A percentile compares a stretch with the other conserved stretches of the same genome.
These are phyloP conservation scores for Tholera decimalis DNA, from an alignment of 2,888 invertebrate genomes.

Conservation along the genomic window DNA sequence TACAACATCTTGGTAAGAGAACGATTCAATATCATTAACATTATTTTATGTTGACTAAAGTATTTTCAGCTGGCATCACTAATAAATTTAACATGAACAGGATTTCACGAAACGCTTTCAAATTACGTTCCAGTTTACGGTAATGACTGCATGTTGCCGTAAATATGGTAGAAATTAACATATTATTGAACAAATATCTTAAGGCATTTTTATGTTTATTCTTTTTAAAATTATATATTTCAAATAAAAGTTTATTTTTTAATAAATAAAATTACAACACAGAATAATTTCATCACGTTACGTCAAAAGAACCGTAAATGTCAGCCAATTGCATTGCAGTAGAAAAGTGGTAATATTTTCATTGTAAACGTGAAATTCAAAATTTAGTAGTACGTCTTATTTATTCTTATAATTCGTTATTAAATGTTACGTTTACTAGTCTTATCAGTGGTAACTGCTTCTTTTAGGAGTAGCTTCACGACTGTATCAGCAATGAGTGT, in stretches of 20 bases:
- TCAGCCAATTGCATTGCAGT: neutral
- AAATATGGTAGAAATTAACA: too few species aligned
- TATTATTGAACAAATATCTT: too few species aligned
- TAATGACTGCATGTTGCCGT: neutral
- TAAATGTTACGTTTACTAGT: constrained; percentile 78
- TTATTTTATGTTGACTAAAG: neutral
- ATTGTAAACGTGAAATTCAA: neutral
- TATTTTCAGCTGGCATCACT: constrained; percentile 1
- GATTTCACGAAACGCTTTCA: neutral
- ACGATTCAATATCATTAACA: too few species aligned
- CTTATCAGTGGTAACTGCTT: constrained; percentile 70
- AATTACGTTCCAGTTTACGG: constrained; percentile 8
- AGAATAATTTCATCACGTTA: too few species aligned
- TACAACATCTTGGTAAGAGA: too few species aligned
- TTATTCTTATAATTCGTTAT: neutral
- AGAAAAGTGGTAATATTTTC: constrained; percentile 3
- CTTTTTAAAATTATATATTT: neutral
- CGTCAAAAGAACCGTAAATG: constrained; percentile 44
- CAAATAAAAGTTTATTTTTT: neutral
- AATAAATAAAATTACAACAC: neutral
- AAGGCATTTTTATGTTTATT: neutral
- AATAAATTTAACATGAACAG: constrained; percentile 7
- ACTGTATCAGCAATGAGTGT: constrained; percentile 70
- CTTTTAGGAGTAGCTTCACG: constrained; percentile 65
- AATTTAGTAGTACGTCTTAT: neutral